Evolutionary conservation across 2,113 vertebrate species (phyloP).

Genomic region (Tupaia chinensis): DNA sequence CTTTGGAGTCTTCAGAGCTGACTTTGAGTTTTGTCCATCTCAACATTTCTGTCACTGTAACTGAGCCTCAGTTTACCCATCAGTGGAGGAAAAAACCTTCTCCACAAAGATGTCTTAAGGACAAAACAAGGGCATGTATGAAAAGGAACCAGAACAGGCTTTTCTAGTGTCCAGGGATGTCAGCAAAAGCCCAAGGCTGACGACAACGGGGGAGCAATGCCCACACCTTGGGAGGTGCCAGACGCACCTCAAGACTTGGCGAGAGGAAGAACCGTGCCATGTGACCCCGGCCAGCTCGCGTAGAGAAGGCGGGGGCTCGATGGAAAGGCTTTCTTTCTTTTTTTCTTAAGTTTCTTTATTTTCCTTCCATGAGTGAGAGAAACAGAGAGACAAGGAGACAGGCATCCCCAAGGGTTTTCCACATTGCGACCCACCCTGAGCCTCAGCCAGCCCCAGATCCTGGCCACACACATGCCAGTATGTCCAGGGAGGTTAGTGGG

Average conservation of each 20-base stretch:
- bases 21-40: background rate
- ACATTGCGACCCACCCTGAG: no score
- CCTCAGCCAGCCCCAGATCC: no score
- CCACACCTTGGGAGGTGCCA: background rate
- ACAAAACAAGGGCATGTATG: no score
- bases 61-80: background rate
- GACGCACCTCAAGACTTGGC: background rate
- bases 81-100: background rate
- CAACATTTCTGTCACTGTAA: background rate
- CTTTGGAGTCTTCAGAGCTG: background rate
- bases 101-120: background rate
- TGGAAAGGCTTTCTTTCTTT: background rate
- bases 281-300: rapidly evolving
- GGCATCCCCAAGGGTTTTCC: no score
- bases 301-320: background rate
- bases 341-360: background rate
- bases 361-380: no score
- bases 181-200: background rate
- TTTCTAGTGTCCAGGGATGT: background rate
- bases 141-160: background rate
- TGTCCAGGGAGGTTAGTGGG: no score
- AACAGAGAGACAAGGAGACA: no score
- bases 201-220: background rate
- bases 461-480: no score
- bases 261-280: rapidly evolving